A percentile compares a stretch with the other conserved stretches of the same genome.
Conservation (phyloP, 2,113 vertebrate genomes). For the Cynocephalus volans region DNA sequence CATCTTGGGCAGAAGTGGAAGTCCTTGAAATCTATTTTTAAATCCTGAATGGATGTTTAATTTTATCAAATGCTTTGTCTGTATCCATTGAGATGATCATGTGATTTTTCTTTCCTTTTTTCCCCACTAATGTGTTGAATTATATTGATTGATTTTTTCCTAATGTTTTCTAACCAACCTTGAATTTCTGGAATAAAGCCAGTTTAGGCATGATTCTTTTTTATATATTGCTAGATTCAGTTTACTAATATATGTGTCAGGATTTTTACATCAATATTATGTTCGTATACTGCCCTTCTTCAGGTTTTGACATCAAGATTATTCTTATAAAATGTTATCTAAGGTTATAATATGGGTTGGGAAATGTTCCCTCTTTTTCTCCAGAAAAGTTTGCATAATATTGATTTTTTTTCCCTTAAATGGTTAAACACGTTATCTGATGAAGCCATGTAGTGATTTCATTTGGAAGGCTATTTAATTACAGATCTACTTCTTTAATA, state of each 20-base stretch:
- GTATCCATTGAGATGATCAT: neutral
- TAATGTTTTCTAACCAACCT: slow-evolving; percentile 5
- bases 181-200: slow-evolving; percentile 24
- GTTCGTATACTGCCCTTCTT: neutral
- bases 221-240: neutral
- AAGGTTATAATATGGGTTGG: neutral
- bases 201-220: neutral
- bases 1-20: slow-evolving; percentile 5
- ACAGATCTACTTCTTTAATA: slow-evolving; percentile 48
- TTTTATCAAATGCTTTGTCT: slow-evolving; percentile 38
- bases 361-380: neutral
- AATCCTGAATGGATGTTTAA: slow-evolving; percentile 20
- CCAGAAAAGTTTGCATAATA: slow-evolving; percentile 11
- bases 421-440: slow-evolving; percentile 20
- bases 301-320: neutral
- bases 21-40: neutral
- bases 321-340: neutral
- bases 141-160: neutral
- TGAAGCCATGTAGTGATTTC: slow-evolving; percentile 10
- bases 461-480: slow-evolving; percentile 39
- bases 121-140: slow-evolving; percentile 23
- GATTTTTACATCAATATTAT: slow-evolving; percentile 14
- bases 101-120: neutral
- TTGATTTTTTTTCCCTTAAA: slow-evolving; percentile 20
- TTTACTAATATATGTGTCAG: slow-evolving; percentile 20